Percentiles rank a stretch among this genome's conserved stretches.
Conservation (phyloP, 2,113 vertebrate species). For the Vulpes ferrilata region DNA sequence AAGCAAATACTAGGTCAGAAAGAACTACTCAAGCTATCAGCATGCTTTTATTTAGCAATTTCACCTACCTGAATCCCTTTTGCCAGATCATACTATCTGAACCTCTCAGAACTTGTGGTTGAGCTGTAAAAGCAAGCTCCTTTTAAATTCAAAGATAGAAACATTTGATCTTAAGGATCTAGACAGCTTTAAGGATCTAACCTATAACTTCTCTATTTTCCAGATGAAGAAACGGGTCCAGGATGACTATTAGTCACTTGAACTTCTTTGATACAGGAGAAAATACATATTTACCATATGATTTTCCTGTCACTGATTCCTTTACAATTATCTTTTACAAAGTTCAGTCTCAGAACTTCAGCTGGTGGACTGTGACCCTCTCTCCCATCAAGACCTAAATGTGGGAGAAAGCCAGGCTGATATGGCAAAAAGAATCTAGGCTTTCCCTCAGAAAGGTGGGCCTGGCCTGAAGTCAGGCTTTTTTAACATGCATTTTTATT, state of each 20-base stretch:
- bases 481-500: neutral
- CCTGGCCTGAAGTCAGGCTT: neutral
- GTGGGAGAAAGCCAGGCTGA: neutral
- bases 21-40: neutral
- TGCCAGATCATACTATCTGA: constrained; percentile 47
- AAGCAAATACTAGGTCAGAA: neutral
- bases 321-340: neutral
- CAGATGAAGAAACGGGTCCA: neutral
- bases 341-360: neutral
- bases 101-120: constrained; percentile 51
- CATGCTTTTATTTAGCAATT: neutral
- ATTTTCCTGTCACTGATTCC: neutral
- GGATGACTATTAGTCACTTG: neutral
- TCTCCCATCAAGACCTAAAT: neutral
- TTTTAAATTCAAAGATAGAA: constrained; percentile 57
- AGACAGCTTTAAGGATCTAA: neutral
- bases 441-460: neutral
- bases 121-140: constrained; percentile 65
- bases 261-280: neutral
- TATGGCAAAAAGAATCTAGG: neutral
- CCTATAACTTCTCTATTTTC: neutral
- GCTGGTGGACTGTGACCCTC: neutral
- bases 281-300: neutral
- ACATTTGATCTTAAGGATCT: neutral
- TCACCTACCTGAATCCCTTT: constrained; percentile 30